A percentile compares a stretch with the other conserved stretches of the same genome.
Evolutionary conservation across 2,113 vertebrate species (phyloP).

Genomic region (Pterocles orientalis): DNA sequence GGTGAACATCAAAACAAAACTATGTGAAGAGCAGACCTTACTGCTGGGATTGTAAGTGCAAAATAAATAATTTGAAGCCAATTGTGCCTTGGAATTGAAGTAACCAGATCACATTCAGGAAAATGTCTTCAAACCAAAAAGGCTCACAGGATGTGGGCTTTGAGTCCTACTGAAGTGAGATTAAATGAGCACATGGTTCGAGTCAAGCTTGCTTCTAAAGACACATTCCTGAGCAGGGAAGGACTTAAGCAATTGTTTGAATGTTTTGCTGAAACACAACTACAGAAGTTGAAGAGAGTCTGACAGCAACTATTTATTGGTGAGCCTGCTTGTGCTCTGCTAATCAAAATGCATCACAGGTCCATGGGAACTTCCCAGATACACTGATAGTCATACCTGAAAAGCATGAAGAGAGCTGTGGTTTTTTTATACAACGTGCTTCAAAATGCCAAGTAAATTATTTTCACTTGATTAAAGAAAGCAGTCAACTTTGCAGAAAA

Average conservation of each 20-base stretch:
- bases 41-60: not conserved
- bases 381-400: not conserved
- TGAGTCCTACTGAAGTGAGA: not conserved
- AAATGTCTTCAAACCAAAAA: not conserved
- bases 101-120: not conserved
- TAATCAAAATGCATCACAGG: not conserved
- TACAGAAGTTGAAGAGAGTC: not conserved
- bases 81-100: not conserved
- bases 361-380: not conserved
- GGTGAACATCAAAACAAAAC: not conserved
- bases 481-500: conserved; percentile 63
- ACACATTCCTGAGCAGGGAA: not conserved
- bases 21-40: not conserved
- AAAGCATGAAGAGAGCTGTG: not conserved
- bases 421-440: not conserved
- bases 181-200: not conserved
- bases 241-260: not conserved
- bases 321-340: not conserved
- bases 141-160: not conserved
- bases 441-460: not conserved
- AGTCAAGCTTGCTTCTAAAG: not conserved
- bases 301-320: not conserved
- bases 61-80: not conserved
- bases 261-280: not conserved
- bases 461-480: conserved; percentile 38